Evolutionary conservation across 1,140 invertebrate genomes (phyloP), one percentile per base, ranked within the genome.

Genomic region (Cyclargus thomasi): DNA sequence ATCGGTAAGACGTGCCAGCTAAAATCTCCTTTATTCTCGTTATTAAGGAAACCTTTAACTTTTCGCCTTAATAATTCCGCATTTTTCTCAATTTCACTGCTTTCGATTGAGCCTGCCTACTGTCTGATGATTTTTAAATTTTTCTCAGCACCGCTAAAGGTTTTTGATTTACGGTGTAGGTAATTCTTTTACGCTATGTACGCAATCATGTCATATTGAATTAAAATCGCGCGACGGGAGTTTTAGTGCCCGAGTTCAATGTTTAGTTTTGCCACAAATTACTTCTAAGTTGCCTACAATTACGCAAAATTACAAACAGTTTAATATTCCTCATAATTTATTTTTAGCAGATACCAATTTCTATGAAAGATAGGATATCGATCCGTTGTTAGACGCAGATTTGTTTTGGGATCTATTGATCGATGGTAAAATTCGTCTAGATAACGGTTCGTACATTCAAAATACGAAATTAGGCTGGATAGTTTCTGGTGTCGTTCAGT

Each of bases 181-280:
- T 53, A 69, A 63, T 62, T 36, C 53, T 22, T 18, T 69, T 18
- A 69, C 22, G 14, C 57, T 68, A 36, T 39, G 29, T 29, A 18
- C 67, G 18, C 67, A 71, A 63, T 63, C 47, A 11, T 66, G 70
- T 68, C 20, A 63, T 16, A 70, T 70, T 11, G 53, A 65, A 39
- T 23, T 67, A n/a, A 62, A 59, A 59, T 67, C 66, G 35, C 35
- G 35, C 8, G 20, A 14, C 10, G 53, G 17, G 14, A 62, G 2
- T n/a, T 36, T 47, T 22, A 47, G 0, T n/a, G 21, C n/a, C 2
- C 53, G 21, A 1, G n/a, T 69, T 29, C 53, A 62, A 62, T 69
- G 63, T 65, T 65, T 69, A 23, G n/a, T 69, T 6, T 62, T 69
- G 20, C 63, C 63, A 21, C 14, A 47, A 20, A 69, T 69, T 2